Evolutionary conservation across 2,888 invertebrate genomes (phyloP).

Genomic region (Xiphydria camelus): DNA sequence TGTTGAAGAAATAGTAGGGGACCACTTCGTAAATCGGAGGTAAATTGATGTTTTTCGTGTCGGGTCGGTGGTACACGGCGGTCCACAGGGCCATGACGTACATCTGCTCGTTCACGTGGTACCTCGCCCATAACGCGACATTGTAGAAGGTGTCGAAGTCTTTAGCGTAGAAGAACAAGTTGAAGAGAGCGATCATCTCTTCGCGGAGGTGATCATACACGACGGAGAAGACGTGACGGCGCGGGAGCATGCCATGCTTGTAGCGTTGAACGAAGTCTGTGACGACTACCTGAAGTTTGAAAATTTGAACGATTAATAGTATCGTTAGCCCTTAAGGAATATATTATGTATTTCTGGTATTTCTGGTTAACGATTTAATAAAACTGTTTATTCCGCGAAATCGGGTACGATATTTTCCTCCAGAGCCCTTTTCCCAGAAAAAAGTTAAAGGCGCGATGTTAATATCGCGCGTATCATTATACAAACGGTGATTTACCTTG

Average conservation of each 20-base stretch:
- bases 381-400: too few species aligned
- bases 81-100: slow-evolving; percentile 67
- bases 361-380: too few species aligned
- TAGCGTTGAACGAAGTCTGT: slow-evolving; percentile 55
- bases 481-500: slow-evolving; percentile 39
- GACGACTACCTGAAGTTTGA: slow-evolving; percentile 41
- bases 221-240: slow-evolving; percentile 48
- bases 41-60: slow-evolving; percentile 63
- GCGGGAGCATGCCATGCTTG: slow-evolving; percentile 45
- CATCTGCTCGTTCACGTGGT: slow-evolving; percentile 65
- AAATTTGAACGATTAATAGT: too few species aligned
- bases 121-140: slow-evolving; percentile 63
- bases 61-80: slow-evolving; percentile 64
- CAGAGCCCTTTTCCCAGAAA: too few species aligned
- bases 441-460: too few species aligned
- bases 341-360: too few species aligned
- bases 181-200: slow-evolving; percentile 62
- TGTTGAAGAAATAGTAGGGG: slow-evolving; percentile 68
- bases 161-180: slow-evolving; percentile 65
- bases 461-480: too few species aligned
- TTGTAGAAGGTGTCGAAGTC: slow-evolving; percentile 66
- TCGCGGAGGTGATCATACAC: slow-evolving; percentile 53
- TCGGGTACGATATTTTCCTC: too few species aligned
- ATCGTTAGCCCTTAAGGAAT: too few species aligned
- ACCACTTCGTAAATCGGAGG: slow-evolving; percentile 72